Evolutionary conservation across 2,888 invertebrate species (phyloP).

Genomic region (Lycia hirtaria): DNA sequence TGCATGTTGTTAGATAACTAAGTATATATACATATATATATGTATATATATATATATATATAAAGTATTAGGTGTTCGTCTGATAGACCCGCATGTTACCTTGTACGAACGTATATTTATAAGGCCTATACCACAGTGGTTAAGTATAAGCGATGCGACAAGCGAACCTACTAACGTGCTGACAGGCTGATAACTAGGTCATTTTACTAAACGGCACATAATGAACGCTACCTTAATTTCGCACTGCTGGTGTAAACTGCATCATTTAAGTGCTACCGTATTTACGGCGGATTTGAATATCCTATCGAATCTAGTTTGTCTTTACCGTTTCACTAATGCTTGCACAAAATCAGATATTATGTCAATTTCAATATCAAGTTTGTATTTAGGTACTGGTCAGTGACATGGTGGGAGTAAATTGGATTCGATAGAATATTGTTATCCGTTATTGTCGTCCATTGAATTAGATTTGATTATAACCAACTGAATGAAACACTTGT

Average conservation of each 20-base stretch:
- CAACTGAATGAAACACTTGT: too few species aligned
- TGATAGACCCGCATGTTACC: slow-evolving; percentile 37
- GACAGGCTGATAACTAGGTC: slow-evolving; percentile 26
- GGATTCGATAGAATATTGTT: too few species aligned
- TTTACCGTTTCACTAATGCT: too few species aligned
- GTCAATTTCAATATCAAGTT: too few species aligned
- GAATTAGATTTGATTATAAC: too few species aligned
- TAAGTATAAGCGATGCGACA: slow-evolving; percentile 37
- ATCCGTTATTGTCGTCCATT: too few species aligned
- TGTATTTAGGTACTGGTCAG: too few species aligned
- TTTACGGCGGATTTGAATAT: too few species aligned
- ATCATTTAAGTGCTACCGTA: slow-evolving; percentile 10
- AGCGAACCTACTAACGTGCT: slow-evolving; percentile 21
- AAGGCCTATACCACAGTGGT: slow-evolving; percentile 41
- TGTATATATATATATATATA: slow-evolving; percentile 41
- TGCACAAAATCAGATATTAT: too few species aligned
- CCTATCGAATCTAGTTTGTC: too few species aligned
- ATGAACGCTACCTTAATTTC: slow-evolving; percentile 14
- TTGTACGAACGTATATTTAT: slow-evolving; percentile 35
- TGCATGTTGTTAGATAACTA: slow-evolving; percentile 34
- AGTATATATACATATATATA: slow-evolving; percentile 39
- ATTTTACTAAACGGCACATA: slow-evolving; percentile 14
- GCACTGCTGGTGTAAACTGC: neutral
- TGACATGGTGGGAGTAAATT: too few species aligned
- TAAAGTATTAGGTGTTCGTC: slow-evolving; percentile 45